These are phyloP conservation scores for Plectropomus leopardus DNA, from an alignment of 2,113 vertebrate genomes.

Conservation along the genomic window DNA sequence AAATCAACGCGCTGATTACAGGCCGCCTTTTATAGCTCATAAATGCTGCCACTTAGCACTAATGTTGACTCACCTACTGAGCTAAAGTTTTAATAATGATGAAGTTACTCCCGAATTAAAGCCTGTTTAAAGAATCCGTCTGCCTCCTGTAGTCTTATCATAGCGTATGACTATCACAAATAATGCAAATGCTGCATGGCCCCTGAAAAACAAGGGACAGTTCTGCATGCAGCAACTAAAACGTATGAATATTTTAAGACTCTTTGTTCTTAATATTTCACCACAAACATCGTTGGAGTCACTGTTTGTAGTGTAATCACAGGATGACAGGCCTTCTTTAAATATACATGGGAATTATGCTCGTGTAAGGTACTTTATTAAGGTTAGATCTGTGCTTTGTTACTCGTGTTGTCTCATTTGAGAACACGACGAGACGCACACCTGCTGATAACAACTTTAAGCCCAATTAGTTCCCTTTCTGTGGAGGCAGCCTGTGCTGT, in stretches of 20 bases:
- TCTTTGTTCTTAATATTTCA: slow-evolving; percentile 23
- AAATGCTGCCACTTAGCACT: background rate
- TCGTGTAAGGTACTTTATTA: slow-evolving; percentile 15
- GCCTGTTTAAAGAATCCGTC: background rate
- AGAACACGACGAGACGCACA: background rate
- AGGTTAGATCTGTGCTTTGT: background rate
- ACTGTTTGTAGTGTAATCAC: slow-evolving; percentile 19
- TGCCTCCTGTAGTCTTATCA: background rate
- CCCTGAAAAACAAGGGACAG: background rate
- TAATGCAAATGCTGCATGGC: background rate
- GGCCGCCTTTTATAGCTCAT: background rate
- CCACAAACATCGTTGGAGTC: background rate
- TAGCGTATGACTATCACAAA: slow-evolving; percentile 2
- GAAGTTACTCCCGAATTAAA: background rate
- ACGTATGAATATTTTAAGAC: slow-evolving; percentile 31
- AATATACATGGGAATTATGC: slow-evolving; percentile 32
- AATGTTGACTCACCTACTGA: background rate
- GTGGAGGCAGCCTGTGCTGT: slow-evolving; percentile 19
- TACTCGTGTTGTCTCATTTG: slow-evolving; percentile 20
- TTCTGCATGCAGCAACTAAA: slow-evolving; percentile 16
- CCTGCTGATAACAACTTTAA: slow-evolving; percentile 39
- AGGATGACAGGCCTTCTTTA: slow-evolving; percentile 22
- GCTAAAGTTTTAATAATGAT: background rate
- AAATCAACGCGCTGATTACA: slow-evolving; percentile 3
- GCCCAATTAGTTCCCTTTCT: slow-evolving; percentile 37